Evolutionary conservation across 2,797 vertebrate species (phyloP).

Genomic region (Acipenser ruthenus): DNA sequence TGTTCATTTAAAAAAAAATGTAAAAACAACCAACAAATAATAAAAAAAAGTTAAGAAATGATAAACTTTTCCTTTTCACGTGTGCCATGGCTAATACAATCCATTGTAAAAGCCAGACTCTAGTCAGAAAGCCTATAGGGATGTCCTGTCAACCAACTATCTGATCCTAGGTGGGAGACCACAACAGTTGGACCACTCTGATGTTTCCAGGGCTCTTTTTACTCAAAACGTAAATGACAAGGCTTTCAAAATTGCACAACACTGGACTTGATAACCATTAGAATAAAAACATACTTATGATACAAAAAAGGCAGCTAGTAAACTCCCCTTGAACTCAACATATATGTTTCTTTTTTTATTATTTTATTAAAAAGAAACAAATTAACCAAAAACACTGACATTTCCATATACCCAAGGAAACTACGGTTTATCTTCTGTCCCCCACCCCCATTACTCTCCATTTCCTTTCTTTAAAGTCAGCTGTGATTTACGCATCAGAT

Average conservation of each 20-base stretch:
- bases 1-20: constrained; percentile 17
- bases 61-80: too few relatives aligned
- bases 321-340: constrained; percentile 24
- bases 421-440: constrained; percentile 17
- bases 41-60: too few relatives aligned
- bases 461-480: constrained; percentile 35
- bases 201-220: constrained; percentile 21
- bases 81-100: constrained; percentile 82
- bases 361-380: constrained; percentile 36
- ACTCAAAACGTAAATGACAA: constrained; percentile 26
- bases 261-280: neutral
- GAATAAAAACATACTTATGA: constrained; percentile 38
- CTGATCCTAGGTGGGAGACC: constrained; percentile 31
- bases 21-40: constrained; percentile 28
- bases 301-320: constrained; percentile 38
- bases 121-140: constrained; percentile 63
- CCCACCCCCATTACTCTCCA: constrained; percentile 5
- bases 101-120: constrained; percentile 95
- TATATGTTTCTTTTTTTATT: constrained; percentile 35
- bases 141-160: constrained; percentile 43
- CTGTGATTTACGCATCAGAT: constrained; percentile 81
- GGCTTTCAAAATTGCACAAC: constrained; percentile 17
- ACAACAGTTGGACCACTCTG: constrained; percentile 24
- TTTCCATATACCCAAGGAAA: constrained; percentile 41
- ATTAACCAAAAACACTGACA: constrained; percentile 73